Percentiles rank a stretch among this genome's conserved stretches.
Evolutionary conservation across 2,113 vertebrate species (phyloP).

Genomic region (Melospiza melodia): DNA sequence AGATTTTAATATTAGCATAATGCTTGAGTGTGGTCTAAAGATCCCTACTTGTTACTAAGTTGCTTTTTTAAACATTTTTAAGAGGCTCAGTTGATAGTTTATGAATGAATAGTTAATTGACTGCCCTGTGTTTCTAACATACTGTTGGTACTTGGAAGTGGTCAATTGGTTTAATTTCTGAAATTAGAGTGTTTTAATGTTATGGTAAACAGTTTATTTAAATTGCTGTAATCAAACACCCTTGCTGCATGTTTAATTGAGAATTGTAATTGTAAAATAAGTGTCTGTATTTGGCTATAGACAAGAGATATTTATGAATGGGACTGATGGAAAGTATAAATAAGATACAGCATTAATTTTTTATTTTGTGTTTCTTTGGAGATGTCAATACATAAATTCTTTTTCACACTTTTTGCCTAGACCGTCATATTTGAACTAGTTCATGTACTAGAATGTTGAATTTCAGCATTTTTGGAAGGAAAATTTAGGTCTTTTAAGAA

Average conservation of each 20-base stretch:
- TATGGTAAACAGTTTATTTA: constrained; percentile 34
- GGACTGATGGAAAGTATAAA: neutral
- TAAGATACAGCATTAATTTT: neutral
- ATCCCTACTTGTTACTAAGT: neutral
- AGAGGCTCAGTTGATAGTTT: neutral
- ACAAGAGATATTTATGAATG: constrained; percentile 34
- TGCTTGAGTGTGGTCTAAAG: neutral
- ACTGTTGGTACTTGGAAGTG: neutral
- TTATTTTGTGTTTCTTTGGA: neutral
- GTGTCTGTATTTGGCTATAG: neutral
- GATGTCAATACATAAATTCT: neutral
- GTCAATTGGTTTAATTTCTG: constrained; percentile 45
- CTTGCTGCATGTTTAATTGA: constrained; percentile 52
- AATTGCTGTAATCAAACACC: constrained; percentile 52
- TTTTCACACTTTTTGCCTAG: neutral
- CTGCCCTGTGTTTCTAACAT: neutral
- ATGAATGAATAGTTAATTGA: neutral
- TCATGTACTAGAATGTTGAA: neutral
- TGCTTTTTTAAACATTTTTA: neutral
- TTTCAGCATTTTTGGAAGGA: constrained; percentile 11
- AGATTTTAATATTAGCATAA: neutral
- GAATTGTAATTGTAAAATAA: constrained; percentile 42
- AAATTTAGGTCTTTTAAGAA: constrained; percentile 42
- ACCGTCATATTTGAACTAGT: neutral
- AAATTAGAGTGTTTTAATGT: constrained; percentile 28